These are phyloP conservation scores for Gari tellinella DNA, from an alignment of 2,888 invertebrate genomes.

Conservation along the genomic window DNA sequence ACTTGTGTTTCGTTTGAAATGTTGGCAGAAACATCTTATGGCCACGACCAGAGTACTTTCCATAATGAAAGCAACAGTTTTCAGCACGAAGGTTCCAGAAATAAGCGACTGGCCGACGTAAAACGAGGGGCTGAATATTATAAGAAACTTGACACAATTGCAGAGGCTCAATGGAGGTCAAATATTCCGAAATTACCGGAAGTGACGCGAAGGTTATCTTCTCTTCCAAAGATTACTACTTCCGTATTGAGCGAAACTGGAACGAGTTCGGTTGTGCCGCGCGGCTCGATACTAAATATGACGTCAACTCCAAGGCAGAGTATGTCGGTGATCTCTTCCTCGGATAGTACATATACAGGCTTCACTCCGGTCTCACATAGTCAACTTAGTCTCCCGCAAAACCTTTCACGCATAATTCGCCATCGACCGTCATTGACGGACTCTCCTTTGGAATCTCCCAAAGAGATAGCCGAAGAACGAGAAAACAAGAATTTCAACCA, in stretches of 20 bases:
- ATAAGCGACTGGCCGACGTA: constrained; percentile 61
- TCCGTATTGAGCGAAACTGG: constrained; percentile 57
- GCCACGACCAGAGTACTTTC: constrained; percentile 28
- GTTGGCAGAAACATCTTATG: constrained; percentile 49
- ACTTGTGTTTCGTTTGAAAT: constrained; percentile 10
- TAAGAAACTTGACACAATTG: constrained; percentile 62
- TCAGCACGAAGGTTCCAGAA: constrained; percentile 40
- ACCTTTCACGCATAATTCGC: constrained; percentile 42
- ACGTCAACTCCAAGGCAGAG: constrained; percentile 63
- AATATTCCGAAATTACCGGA: constrained; percentile 59
- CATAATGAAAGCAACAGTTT: constrained; percentile 5
- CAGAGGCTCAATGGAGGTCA: constrained; percentile 63
- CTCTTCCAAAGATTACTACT: constrained; percentile 53
- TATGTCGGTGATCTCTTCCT: constrained; percentile 49
- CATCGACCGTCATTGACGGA: constrained; percentile 33
- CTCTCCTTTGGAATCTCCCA: constrained; percentile 24
- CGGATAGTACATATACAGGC: constrained; percentile 43
- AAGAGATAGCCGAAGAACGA: constrained; percentile 16
- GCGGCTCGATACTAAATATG: constrained; percentile 41
- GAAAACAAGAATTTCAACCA: constrained; percentile 39
- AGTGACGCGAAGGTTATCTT: constrained; percentile 36
- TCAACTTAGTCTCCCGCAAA: constrained; percentile 49
- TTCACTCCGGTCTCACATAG: constrained; percentile 29
- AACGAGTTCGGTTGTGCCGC: constrained; percentile 12
- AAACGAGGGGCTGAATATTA: constrained; percentile 66